These are phyloP conservation scores for Cyrtorhinus lividipennis DNA, from an alignment of 1,140 invertebrate species.

Conservation along the genomic window DNA sequence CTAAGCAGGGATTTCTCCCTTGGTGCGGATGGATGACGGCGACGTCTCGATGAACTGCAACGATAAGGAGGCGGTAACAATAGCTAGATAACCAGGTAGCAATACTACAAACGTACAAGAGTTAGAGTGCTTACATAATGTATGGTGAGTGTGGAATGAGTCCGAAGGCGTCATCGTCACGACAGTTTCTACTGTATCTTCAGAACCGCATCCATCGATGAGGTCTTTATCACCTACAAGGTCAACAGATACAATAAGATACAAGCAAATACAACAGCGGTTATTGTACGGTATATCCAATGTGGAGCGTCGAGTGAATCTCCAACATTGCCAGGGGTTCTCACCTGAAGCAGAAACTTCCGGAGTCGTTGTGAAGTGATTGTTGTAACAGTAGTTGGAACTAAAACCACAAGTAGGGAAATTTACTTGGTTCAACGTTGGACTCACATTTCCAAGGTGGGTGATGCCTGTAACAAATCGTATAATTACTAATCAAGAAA, in stretches of 20 bases:
- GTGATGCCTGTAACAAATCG: conserved; percentile 6
- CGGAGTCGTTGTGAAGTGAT: not conserved
- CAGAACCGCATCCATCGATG: conserved; percentile 25
- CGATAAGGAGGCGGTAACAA: not conserved
- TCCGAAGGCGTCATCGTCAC: conserved; percentile 33
- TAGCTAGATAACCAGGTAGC: not conserved
- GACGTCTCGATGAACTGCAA: not conserved
- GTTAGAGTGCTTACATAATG: conserved; percentile 5
- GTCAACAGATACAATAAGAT: no score
- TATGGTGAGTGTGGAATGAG: conserved; percentile 17
- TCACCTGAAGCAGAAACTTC: not conserved
- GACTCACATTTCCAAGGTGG: not conserved
- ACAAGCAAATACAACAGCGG: no score
- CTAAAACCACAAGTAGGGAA: not conserved
- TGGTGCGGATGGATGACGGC: conserved; percentile 57
- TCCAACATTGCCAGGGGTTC: no score
- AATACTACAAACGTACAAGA: not conserved
- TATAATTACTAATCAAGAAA: no score
- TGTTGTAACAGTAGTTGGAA: conserved; percentile 13
- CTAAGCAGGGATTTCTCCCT: conserved; percentile 75
- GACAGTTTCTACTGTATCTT: conserved; percentile 34
- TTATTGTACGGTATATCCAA: no score
- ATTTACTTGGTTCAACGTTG: conserved; percentile 4
- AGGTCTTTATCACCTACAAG: not conserved
- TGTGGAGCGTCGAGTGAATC: no score